phyloP scores from a whole-genome alignment of 2,888 invertebrate species.

The Lydus trimaculatus region DNA sequence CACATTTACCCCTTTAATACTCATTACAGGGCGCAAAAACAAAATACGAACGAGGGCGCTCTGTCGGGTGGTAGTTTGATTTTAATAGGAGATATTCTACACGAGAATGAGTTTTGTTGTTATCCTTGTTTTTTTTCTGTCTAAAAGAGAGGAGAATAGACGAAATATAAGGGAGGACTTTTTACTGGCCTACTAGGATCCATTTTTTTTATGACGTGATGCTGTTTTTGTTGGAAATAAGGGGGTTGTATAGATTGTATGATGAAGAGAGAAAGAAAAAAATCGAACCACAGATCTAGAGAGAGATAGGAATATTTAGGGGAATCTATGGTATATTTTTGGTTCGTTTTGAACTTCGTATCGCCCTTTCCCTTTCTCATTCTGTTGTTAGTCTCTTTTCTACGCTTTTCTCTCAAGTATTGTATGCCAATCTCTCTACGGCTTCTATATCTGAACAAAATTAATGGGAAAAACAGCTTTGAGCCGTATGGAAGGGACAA shows the following conservation, averaged over 20 bases:
- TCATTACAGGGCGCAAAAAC: constrained; percentile 55
- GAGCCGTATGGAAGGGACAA: constrained; percentile 48
- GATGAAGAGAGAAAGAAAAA: constrained; percentile 15
- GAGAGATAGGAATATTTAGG: constrained; percentile 12
- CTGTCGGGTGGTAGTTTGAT: constrained; percentile 45
- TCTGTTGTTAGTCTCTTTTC: background rate
- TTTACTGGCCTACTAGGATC: constrained; percentile 46
- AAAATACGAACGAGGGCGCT: constrained; percentile 51
- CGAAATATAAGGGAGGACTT: constrained; percentile 39
- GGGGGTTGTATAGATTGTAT: constrained; percentile 4
- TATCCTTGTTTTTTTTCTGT: constrained; percentile 38
- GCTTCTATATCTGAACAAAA: constrained; percentile 43
- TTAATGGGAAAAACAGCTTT: constrained; percentile 55
- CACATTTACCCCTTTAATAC: constrained; percentile 47
- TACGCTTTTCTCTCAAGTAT: background rate
- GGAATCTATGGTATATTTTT: constrained; percentile 54
- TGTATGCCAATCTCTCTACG: background rate
- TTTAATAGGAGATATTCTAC: constrained; percentile 51
- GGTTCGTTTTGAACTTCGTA: constrained; percentile 54
- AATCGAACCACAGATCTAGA: constrained; percentile 1
- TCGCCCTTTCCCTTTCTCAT: constrained; percentile 35
- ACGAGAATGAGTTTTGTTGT: constrained; percentile 36
- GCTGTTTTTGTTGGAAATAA: constrained; percentile 43
- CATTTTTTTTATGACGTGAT: constrained; percentile 49
- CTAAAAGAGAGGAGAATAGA: constrained; percentile 3